Conservation (phyloP, 2,113 vertebrate genomes). For the Bos javanicus region DNA sequence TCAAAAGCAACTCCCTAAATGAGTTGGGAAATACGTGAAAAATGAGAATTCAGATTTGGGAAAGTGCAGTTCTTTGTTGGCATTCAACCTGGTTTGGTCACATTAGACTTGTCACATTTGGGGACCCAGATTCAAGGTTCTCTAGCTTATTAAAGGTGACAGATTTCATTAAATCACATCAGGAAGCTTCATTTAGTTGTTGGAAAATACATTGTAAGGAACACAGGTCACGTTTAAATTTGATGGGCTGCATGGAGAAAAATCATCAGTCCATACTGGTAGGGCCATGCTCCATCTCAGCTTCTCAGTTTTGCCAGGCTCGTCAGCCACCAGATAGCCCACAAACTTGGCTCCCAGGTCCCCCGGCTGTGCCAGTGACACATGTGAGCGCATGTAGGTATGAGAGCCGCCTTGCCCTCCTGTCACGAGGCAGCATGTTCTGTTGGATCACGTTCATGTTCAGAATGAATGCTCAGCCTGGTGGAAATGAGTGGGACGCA, state of each 20-base stretch:
- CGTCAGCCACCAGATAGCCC: not conserved
- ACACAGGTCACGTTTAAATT: not conserved
- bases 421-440: conserved; percentile 41
- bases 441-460: conserved; percentile 21
- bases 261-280: not conserved
- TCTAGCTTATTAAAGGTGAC: not conserved
- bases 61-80: not conserved
- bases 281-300: not conserved
- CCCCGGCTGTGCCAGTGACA: conserved; percentile 37
- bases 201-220: not conserved
- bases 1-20: not conserved
- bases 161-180: not conserved
- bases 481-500: not conserved
- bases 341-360: not conserved
- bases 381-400: conserved; percentile 14
- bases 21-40: not conserved
- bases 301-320: not conserved
- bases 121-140: not conserved
- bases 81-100: not conserved
- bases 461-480: not conserved
- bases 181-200: not conserved
- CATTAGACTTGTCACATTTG: not conserved
- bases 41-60: not conserved
- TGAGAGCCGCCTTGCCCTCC: not conserved
- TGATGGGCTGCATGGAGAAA: not conserved